Base-by-base conservation (phyloP, 2,113 vertebrate species). In the Rhinoderma darwinii region DNA sequence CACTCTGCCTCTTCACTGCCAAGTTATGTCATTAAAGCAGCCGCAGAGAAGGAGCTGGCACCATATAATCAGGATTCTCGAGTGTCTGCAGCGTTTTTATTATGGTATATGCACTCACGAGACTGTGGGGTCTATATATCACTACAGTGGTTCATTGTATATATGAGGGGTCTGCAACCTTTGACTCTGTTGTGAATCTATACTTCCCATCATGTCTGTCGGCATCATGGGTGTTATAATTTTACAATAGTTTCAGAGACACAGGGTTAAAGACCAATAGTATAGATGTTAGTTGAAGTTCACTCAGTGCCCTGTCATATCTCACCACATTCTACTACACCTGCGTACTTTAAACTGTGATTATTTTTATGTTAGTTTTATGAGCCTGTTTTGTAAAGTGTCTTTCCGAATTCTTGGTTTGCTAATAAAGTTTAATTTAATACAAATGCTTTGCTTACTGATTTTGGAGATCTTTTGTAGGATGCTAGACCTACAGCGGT, bases 361-460 rank as follows among this genome's bases (percentile, higher is more conserved):
- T 41, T 73, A 39, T 56, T 5, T n/a, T 66, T 12, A 22, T 47
- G 50, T 83, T 83, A 72, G 66, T 44, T 74, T 76, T 25, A 20
- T 7, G 27, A 72, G 43, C 63, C n/a, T 74, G 72, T 37, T 66
- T 59, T 80, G 41, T 82, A 41, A 30, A 63, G 1, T 66, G 83
- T 32, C 47, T 66, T 72, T 50, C 37, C 30, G 30, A 73, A 56
- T 56, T 47, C 25, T 74, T 84, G 25, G 17, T 70, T 83, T 74
- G 39, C 43, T 44, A 76, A 81, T 81, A 82, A 83, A 82, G 54
- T 79, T 74, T 47, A 81, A 61, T 78, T 66, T 56, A 68, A 82
- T 66, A 82, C 27, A 63, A 50, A 78, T 10, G 4, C 0, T 3
- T 17, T 76, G n/a, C 27, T 32, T 68, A 70, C 66, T 70, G 66